These are phyloP conservation scores for Schizopygopsis malacanthus DNA, from an alignment of 2,797 vertebrate species.

Conservation along the genomic window DNA sequence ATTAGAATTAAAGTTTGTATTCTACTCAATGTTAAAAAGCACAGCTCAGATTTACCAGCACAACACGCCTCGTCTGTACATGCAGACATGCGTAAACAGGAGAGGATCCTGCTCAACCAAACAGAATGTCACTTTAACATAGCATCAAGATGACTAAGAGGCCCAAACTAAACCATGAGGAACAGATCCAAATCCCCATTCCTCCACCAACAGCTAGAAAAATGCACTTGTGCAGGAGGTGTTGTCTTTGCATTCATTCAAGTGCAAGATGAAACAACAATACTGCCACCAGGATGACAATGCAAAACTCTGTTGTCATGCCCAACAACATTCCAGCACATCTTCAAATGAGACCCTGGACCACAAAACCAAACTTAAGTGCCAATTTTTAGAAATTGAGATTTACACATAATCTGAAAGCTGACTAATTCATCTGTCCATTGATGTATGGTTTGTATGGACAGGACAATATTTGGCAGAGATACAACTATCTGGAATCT, in stretches of 20 bases:
- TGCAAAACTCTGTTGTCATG: neutral
- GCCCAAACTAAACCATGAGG: neutral
- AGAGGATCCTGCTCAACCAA: neutral
- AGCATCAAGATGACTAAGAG: neutral
- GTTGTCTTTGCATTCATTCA: neutral
- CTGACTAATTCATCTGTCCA: no score
- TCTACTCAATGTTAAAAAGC: neutral
- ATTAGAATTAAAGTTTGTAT: neutral
- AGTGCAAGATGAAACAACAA: neutral
- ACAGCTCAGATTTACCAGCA: neutral
- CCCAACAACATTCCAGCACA: neutral
- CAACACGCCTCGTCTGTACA: neutral
- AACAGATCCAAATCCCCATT: neutral
- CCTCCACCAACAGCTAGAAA: neutral
- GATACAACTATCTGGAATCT: no score
- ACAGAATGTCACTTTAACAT: conserved; percentile 3
- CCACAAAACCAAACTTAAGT: no score
- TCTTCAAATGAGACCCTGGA: neutral
- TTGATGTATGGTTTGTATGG: no score
- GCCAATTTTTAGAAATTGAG: no score
- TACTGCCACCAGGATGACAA: neutral
- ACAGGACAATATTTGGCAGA: no score
- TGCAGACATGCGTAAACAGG: neutral
- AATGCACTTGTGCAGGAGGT: neutral
- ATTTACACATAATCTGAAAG: no score